Conservation (phyloP, 2,797 vertebrate genomes). For the Coregonus ussuriensis region DNA sequence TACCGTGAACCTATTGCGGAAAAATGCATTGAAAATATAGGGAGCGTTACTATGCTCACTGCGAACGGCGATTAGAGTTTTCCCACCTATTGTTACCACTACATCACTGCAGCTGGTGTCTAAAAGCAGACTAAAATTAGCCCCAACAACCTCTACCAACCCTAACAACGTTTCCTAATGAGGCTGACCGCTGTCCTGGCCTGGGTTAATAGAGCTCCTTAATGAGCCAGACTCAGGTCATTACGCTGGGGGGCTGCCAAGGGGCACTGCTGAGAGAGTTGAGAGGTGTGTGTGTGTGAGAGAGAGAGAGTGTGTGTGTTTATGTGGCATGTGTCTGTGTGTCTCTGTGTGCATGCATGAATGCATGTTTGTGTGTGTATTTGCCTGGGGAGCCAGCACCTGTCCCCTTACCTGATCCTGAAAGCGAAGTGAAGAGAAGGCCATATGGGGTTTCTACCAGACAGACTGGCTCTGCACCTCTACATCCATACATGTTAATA, state of each 20-base stretch:
- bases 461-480: neutral
- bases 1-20: too few relatives aligned
- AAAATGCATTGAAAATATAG: too few relatives aligned
- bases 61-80: too few relatives aligned
- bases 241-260: slow-evolving; percentile 65
- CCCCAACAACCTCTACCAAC: slow-evolving; percentile 25
- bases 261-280: slow-evolving; percentile 64
- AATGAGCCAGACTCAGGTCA: slow-evolving; percentile 73
- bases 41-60: too few relatives aligned
- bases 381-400: neutral
- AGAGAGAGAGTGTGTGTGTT: neutral
- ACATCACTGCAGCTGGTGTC: slow-evolving; percentile 37
- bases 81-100: neutral
- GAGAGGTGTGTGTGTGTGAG: slow-evolving; percentile 19
- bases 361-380: neutral
- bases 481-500: too few relatives aligned
- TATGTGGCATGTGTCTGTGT: neutral
- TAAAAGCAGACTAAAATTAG: slow-evolving; percentile 32
- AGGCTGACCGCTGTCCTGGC: slow-evolving; percentile 64
- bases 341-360: neutral
- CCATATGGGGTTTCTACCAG: neutral
- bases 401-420: neutral
- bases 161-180: slow-evolving; percentile 67
- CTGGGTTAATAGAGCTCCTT: slow-evolving; percentile 72
- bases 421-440: neutral